phyloP scores from a whole-genome alignment of 2,888 invertebrate genomes.

The Tillus elongatus region DNA sequence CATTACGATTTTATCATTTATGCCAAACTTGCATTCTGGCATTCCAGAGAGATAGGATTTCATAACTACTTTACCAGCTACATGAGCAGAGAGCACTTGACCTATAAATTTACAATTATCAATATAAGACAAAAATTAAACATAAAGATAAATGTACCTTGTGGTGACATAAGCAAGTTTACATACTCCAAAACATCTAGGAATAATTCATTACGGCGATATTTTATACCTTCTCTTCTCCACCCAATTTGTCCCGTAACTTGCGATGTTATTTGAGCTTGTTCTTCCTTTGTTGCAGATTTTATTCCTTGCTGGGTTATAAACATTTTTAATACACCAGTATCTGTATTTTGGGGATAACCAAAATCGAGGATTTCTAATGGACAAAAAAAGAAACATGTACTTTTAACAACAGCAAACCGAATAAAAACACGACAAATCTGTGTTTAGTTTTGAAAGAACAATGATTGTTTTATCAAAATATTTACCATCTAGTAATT shows the following conservation, averaged over 20 bases:
- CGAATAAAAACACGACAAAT: no score
- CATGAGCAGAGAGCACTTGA: constrained; percentile 97
- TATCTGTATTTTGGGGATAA: constrained; percentile 99
- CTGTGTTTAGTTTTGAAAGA: no score
- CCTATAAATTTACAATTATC: constrained; percentile 46
- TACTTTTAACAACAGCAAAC: no score
- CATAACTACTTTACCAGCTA: constrained; percentile 99
- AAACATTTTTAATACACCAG: constrained; percentile 97
- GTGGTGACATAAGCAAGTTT: constrained; percentile 98
- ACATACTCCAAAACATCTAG: constrained; percentile 98
- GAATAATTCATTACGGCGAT: constrained; percentile 95
- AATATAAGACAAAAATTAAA: no score
- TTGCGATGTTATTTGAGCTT: constrained; percentile 98
- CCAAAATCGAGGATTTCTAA: constrained; percentile 98
- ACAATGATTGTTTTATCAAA: no score
- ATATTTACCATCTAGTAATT: constrained; percentile 83
- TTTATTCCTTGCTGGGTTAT: constrained; percentile 99
- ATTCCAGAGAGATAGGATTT: constrained; percentile 99
- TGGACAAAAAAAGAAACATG: no score
- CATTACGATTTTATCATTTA: constrained; percentile 99
- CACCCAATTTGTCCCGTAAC: constrained; percentile 95
- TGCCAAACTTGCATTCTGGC: constrained; percentile 99
- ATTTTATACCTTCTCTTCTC: constrained; percentile 98
- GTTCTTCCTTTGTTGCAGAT: constrained; percentile 98
- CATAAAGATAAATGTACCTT: no score